phyloP scores from a whole-genome alignment of 1,140 invertebrate genomes.

The Lordiphosa stackelbergi region DNA sequence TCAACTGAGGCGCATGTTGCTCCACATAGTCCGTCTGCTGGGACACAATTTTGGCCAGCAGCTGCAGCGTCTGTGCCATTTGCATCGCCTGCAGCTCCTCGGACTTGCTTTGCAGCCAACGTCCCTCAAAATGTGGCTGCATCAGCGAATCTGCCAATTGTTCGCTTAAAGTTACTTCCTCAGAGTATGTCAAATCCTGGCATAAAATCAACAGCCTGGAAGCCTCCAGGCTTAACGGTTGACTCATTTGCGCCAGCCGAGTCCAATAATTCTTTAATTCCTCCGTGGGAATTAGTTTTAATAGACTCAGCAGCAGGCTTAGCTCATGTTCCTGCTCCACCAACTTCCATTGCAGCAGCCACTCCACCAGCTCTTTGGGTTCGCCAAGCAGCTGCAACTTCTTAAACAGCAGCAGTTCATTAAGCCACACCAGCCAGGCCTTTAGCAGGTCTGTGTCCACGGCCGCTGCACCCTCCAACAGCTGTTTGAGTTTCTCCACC shows the following conservation, averaged over 20 bases:
- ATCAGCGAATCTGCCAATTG: conserved; percentile 27
- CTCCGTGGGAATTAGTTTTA: conserved; percentile 21
- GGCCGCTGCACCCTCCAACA: conserved; percentile 29
- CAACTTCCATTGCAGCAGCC: conserved; percentile 15
- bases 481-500: conserved; percentile 28
- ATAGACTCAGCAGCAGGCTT: conserved; percentile 24
- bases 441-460: conserved; percentile 19
- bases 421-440: conserved; percentile 43
- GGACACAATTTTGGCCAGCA: conserved; percentile 40
- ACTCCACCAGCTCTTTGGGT: conserved; percentile 23
- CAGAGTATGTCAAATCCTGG: conserved; percentile 32
- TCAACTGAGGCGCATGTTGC: conserved; percentile 77
- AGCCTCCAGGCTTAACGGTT: conserved; percentile 10
- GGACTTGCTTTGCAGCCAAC: conserved; percentile 19
- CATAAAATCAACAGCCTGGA: conserved; percentile 41
- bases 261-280: conserved; percentile 6
- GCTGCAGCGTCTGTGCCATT: conserved; percentile 36
- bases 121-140: conserved; percentile 35
- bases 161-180: neutral
- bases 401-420: conserved; percentile 31
- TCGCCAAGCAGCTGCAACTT: conserved; percentile 15
- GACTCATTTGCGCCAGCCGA: conserved; percentile 10
- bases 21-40: conserved; percentile 19
- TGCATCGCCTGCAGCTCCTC: conserved; percentile 21
- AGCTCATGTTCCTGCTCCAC: conserved; percentile 3